Base-by-base conservation (phyloP, 2,797 vertebrate genomes). In the Arvicola amphibius region DNA sequence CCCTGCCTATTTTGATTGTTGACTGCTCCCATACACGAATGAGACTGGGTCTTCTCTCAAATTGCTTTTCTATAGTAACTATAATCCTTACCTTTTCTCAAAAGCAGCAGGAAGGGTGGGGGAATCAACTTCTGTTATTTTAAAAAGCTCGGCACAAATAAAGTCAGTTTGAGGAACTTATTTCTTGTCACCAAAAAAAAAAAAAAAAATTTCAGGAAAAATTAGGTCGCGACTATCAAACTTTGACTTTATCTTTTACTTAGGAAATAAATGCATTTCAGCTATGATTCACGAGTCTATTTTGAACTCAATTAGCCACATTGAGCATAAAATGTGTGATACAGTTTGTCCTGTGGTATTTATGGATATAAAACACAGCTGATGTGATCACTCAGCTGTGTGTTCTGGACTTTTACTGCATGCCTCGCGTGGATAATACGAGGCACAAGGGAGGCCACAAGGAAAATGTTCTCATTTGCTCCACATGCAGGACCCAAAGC, bases 361-460 rank as follows among this genome's bases (percentile, higher is more conserved):
- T 93, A 71, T 34, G 81, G 92, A 80, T 79, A 48, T 92, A 95
- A 96, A 95, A 94, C 78, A 94, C 88, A 93, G 79, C n/a, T 65
- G 76, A 92, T 63, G 40, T 63, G 19, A 93, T 94, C 95, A 84
- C 83, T 94, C 34, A 86, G 61, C 19, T 95, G 29, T 61, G 21
- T 53, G 80, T 51, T 77, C 34, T 73, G 40, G 43, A 46, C 2
- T 8, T 71, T 93, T 93, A 92, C n/a, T 48, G 5, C 69, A 12
- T 23, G 79, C n/a, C 69, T 92, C 29, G 7, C 48, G 56, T 65
- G 78, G 74, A 69, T 90, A 51, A 90, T 84, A 73, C 14, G 77
- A 69, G 86, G 27, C 11, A 86, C 61, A 79, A 59, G 92, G 80
- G 81, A 74, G 48, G 56, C 12, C 63, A 59, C 17, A 21, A 79